These are phyloP conservation scores for Epizoanthus stellaris DNA, from an alignment of 92 coral and sea anemone species.

Conservation along the genomic window DNA sequence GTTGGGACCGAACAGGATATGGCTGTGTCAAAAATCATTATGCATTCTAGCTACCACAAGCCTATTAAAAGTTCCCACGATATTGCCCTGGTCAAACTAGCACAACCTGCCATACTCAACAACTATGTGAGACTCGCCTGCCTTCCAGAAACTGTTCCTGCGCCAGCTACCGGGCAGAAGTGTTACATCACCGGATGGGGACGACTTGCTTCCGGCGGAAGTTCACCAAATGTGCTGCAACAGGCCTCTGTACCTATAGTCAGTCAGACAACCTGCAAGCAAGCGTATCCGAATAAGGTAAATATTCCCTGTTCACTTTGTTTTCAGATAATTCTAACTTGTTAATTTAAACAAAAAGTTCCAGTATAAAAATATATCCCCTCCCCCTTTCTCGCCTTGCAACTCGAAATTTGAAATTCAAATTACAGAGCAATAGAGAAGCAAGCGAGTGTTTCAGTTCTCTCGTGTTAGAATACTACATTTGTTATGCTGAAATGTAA, in stretches of 20 bases:
- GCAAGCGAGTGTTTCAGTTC: too few species aligned
- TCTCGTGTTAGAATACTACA: too few species aligned
- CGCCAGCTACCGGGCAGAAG: not conserved
- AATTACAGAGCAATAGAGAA: too few species aligned
- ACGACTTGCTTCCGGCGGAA: constrained; percentile 33
- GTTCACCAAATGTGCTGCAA: constrained; percentile 32
- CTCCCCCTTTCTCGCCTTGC: too few species aligned
- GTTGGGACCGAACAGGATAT: constrained; percentile 43
- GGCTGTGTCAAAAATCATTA: constrained; percentile 46
- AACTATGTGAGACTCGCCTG: constrained; percentile 21
- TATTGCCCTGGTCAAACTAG: constrained; percentile 52
- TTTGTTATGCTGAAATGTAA: too few species aligned
- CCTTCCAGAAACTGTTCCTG: constrained; percentile 2
- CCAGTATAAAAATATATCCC: too few species aligned
- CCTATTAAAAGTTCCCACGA: constrained; percentile 52
- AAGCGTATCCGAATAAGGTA: constrained; percentile 34
- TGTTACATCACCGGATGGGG: constrained; percentile 23
- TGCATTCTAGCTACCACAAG: constrained; percentile 49
- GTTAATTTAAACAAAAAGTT: too few species aligned
- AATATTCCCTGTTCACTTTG: too few species aligned
- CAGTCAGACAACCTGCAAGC: not conserved
- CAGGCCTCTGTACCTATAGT: constrained; percentile 31
- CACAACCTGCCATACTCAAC: constrained; percentile 37
- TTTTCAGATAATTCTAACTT: too few species aligned
- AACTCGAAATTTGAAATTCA: too few species aligned